Percentiles rank a stretch among this genome's conserved stretches.
Evolutionary conservation across 2,888 invertebrate genomes (phyloP).

Genomic region (Crossocerus cetratus): DNA sequence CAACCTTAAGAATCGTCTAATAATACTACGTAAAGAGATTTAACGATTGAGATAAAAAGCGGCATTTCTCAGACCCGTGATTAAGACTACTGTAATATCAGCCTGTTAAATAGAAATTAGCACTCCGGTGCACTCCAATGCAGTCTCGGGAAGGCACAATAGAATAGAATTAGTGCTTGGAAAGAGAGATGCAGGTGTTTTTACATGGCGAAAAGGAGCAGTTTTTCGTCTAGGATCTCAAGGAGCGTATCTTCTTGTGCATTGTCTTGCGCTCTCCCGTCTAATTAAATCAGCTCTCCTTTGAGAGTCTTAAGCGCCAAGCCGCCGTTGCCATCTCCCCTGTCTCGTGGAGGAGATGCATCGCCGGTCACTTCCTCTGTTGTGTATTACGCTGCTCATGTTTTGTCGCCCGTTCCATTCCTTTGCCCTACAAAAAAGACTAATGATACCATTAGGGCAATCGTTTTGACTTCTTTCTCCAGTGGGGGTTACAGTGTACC

Average conservation of each 20-base stretch:
- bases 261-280: constrained; percentile 40
- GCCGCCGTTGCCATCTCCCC: constrained; percentile 34
- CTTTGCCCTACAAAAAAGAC: not conserved
- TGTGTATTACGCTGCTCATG: not conserved
- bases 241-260: constrained; percentile 20
- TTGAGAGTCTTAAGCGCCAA: constrained; percentile 50
- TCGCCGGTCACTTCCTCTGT: too few species aligned
- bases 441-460: not conserved
- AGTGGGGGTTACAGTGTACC: too few species aligned
- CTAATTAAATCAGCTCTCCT: constrained; percentile 55
- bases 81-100: too few species aligned
- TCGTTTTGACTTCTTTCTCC: not conserved
- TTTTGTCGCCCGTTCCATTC: not conserved
- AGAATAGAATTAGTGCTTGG: not conserved
- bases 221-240: constrained; percentile 28
- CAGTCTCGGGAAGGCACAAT: not conserved
- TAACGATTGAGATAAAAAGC: too few species aligned
- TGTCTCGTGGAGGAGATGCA: not conserved
- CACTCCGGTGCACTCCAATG: too few species aligned
- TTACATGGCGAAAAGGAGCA: constrained; percentile 23
- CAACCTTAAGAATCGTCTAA: too few species aligned
- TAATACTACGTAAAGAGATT: too few species aligned
- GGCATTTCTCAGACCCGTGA: too few species aligned
- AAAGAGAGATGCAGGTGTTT: constrained; percentile 18
- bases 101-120: too few species aligned